Percentiles rank a stretch among this genome's conserved stretches.
Evolutionary conservation across 2,888 invertebrate species (phyloP).

Genomic region (Machimus rusticus): DNA sequence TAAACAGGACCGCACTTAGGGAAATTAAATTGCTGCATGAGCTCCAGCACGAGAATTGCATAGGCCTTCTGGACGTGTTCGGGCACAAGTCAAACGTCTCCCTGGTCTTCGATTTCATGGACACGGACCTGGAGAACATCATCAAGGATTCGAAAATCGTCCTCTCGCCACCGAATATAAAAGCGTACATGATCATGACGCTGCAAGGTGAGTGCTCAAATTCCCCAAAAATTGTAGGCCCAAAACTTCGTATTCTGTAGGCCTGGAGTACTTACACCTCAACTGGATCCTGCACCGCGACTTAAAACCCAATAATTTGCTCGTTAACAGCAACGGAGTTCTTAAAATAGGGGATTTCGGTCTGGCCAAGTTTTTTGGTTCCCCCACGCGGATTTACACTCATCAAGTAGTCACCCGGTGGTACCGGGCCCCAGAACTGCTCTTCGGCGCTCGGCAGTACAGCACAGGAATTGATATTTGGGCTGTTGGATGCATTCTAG

Average conservation of each 20-base stretch:
- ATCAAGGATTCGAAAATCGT: constrained; percentile 89
- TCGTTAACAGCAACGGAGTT: constrained; percentile 90
- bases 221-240: not conserved
- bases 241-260: constrained; percentile 55
- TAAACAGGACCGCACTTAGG: constrained; percentile 95
- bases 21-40: constrained; percentile 99
- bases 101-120: constrained; percentile 99
- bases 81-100: constrained; percentile 99
- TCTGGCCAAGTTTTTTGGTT: constrained; percentile 95
- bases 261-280: constrained; percentile 92
- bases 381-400: constrained; percentile 94
- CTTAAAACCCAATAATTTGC: constrained; percentile 97
- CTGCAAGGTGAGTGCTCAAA: constrained; percentile 69
- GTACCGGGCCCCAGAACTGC: constrained; percentile 92
- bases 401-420: constrained; percentile 97
- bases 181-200: constrained; percentile 95
- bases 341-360: constrained; percentile 99
- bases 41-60: constrained; percentile 91
- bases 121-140: constrained; percentile 96
- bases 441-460: constrained; percentile 95
- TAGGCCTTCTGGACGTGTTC: constrained; percentile 94
- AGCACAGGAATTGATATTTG: constrained; percentile 97
- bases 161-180: constrained; percentile 90
- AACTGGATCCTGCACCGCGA: constrained; percentile 98
- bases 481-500: constrained; percentile 98